Evolutionary conservation across 2,888 invertebrate genomes (phyloP).

Genomic region (Conus canariensis): DNA sequence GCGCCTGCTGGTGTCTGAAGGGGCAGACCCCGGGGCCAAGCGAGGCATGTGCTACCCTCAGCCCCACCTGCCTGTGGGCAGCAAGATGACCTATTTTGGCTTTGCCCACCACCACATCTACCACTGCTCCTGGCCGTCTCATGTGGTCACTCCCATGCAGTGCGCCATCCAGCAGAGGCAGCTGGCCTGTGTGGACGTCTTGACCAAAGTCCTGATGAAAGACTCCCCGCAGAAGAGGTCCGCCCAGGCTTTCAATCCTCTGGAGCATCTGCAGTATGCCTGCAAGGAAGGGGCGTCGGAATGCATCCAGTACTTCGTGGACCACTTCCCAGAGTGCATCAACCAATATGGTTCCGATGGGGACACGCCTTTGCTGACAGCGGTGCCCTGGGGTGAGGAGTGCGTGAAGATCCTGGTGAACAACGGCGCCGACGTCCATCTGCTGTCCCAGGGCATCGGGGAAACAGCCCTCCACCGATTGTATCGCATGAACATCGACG

Average conservation of each 20-base stretch:
- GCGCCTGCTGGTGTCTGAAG: slow-evolving; percentile 85
- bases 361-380: slow-evolving; percentile 88
- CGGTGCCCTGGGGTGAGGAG: slow-evolving; percentile 86
- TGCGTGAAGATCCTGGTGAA: slow-evolving; percentile 81
- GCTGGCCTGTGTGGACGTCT: slow-evolving; percentile 67
- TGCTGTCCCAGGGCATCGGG: slow-evolving; percentile 86
- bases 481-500: slow-evolving; percentile 78
- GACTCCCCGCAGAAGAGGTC: not conserved
- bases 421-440: slow-evolving; percentile 86
- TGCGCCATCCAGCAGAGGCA: slow-evolving; percentile 75
- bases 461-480: slow-evolving; percentile 81
- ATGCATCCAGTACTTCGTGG: slow-evolving; percentile 72
- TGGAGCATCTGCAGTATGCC: slow-evolving; percentile 74
- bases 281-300: slow-evolving; percentile 82
- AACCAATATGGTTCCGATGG: slow-evolving; percentile 82
- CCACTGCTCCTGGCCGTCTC: slow-evolving; percentile 74
- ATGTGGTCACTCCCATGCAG: slow-evolving; percentile 68
- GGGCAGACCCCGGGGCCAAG: slow-evolving; percentile 82
- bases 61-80: slow-evolving; percentile 81
- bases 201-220: not conserved
- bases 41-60: slow-evolving; percentile 87
- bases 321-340: slow-evolving; percentile 65
- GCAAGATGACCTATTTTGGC: slow-evolving; percentile 63
- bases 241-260: not conserved
- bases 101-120: slow-evolving; percentile 72